Percentiles rank a stretch among this genome's conserved stretches.
Conservation (phyloP, 2,797 vertebrate species). For the Leptodactylus fallax region DNA sequence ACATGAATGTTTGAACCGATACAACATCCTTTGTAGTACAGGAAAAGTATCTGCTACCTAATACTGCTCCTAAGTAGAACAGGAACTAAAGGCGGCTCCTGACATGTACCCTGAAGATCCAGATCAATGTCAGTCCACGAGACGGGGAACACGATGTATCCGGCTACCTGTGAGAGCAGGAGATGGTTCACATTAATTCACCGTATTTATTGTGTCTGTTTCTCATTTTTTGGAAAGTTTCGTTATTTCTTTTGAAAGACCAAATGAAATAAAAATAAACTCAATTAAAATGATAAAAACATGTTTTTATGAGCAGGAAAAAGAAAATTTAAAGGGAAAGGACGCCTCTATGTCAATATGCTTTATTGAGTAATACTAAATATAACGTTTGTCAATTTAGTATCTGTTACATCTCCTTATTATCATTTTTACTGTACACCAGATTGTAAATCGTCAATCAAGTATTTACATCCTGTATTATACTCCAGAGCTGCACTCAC, state of each 20-base stretch:
- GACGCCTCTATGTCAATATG: too few relatives aligned
- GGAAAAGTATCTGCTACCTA: conserved; percentile 23
- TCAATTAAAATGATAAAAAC: neutral
- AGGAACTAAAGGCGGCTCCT: conserved; percentile 38
- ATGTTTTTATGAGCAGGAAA: neutral
- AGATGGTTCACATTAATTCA: neutral
- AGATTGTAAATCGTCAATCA: too few relatives aligned
- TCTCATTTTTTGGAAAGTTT: neutral
- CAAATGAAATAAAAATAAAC: neutral
- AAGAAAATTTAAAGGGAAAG: neutral
- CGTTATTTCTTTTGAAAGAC: neutral
- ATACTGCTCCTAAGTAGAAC: conserved; percentile 14
- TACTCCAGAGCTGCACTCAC: too few relatives aligned
- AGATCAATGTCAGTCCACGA: conserved; percentile 28
- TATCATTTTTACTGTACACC: too few relatives aligned
- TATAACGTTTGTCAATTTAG: too few relatives aligned
- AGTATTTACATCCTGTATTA: too few relatives aligned
- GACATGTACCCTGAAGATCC: conserved; percentile 1
- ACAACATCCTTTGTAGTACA: neutral
- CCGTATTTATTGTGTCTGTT: neutral
- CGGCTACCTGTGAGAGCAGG: neutral
- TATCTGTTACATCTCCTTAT: too few relatives aligned
- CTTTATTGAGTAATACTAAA: too few relatives aligned
- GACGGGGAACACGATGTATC: conserved; percentile 39
- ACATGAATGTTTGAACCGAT: conserved; percentile 18